Evolutionary conservation across 2,113 vertebrate species (phyloP).

Genomic region (Carassius carassius): DNA sequence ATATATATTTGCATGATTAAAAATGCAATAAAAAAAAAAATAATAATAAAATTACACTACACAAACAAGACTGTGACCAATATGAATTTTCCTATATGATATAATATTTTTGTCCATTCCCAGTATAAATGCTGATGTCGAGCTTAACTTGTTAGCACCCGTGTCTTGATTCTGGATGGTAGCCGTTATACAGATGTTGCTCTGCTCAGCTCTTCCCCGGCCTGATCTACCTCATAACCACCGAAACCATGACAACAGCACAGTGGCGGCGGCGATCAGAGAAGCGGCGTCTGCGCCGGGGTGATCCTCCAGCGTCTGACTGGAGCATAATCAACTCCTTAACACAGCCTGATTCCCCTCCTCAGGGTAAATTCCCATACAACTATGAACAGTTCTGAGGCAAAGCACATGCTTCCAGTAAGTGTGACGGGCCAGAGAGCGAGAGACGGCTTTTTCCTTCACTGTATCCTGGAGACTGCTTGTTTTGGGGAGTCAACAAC

Average conservation of each 20-base stretch:
- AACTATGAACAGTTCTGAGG: conserved; percentile 35
- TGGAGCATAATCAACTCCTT: conserved; percentile 24
- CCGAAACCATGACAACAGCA: conserved; percentile 75
- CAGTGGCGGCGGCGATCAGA: conserved; percentile 62
- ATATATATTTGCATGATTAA: no score
- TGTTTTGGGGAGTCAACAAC: conserved; percentile 59
- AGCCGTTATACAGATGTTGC: background rate
- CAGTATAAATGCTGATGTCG: background rate
- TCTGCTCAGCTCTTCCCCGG: background rate
- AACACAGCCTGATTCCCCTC: conserved; percentile 44
- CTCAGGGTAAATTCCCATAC: conserved; percentile 45
- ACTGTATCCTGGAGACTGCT: conserved; percentile 53
- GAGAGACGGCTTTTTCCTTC: conserved; percentile 40
- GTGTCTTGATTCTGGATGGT: background rate
- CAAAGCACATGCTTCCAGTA: conserved; percentile 51
- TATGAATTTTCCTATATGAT: background rate
- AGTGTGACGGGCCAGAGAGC: conserved; percentile 20
- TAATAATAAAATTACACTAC: no score
- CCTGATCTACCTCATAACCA: conserved; percentile 62
- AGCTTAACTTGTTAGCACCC: background rate
- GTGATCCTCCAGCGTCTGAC: background rate
- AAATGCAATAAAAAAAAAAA: no score
- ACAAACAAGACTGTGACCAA: background rate
- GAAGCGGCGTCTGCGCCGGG: conserved; percentile 22
- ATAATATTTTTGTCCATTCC: no score